Evolutionary conservation across 2,888 invertebrate species (phyloP), one percentile per base, ranked within the genome.

Genomic region (Antitype chi): DNA sequence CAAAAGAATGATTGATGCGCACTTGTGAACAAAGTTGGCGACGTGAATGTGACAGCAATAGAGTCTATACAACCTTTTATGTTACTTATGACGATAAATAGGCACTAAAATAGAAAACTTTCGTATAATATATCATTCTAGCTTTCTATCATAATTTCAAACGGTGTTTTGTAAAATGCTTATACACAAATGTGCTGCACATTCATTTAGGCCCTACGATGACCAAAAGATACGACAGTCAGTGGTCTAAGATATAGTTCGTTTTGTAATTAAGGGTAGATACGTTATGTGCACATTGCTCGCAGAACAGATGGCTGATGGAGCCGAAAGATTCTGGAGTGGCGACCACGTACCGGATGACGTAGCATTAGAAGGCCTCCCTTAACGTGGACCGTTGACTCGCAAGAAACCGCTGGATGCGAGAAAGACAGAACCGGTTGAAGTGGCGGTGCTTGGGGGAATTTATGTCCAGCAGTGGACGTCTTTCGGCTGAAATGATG

Each of bases 1-100:
- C 72, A 73, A 71, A 85, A 84, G 71, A 66, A 86, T 87, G 89
- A 90, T 90, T 82, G 86, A 90, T 90, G 89, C n/a, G 71, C 9
- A n/a, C 71, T 67, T 55, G 68, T 69, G 63, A 74, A 75, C 73
- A 38, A 70, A 77, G 53, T 75, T 77, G 25, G 63, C 77, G 62
- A 78, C 74, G 76, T 67, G 74, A 75, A 70, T 52, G 62, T 72
- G 70, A 60, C 59, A 75, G 69, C 23, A 75, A 53, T 57, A 66
- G 17, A 53, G 25, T 66, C 57, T 62, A 68, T 43, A 71, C 28
- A 66, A 32, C 63, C 64, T 66, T 74, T 78, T 69, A 57, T 70
- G 60, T 69, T 32, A 32, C 2, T 5, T 78, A 49, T 53, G 62
- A 63, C n/a, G 62, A 68, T 43, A 53, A n/a, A 32, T 49, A 55